phyloP scores from a whole-genome alignment of 2,113 vertebrate genomes.

The Vombatus ursinus region DNA sequence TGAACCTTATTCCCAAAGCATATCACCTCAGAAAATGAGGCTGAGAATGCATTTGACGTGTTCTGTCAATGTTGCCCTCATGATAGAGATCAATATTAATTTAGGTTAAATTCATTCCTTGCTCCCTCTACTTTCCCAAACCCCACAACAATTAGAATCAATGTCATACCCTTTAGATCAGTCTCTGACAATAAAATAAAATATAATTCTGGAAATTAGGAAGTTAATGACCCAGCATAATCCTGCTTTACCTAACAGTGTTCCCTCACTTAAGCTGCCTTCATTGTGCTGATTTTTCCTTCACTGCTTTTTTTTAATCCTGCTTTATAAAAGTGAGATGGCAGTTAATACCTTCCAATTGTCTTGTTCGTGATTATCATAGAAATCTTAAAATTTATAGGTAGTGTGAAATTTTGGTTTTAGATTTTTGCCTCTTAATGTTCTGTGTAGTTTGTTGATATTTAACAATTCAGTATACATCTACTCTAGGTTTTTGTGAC shows the following conservation, averaged over 20 bases:
- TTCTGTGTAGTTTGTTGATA: no score
- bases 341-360: no score
- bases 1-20: constrained; percentile 35
- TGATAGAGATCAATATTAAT: not conserved
- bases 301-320: no score
- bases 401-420: no score
- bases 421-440: no score
- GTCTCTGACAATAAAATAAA: not conserved
- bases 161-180: not conserved
- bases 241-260: not conserved
- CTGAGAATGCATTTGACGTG: constrained; percentile 10
- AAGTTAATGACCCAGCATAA: not conserved
- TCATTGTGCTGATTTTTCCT: no score
- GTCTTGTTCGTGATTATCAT: no score
- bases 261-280: not conserved
- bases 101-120: constrained; percentile 15
- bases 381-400: no score
- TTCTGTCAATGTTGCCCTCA: not conserved
- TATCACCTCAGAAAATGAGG: constrained; percentile 18
- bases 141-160: not conserved
- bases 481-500: no score
- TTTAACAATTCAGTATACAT: no score
- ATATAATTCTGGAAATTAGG: not conserved
- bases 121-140: constrained; percentile 1
- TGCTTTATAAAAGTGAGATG: no score